A percentile compares a stretch with the other conserved stretches of the same genome.
These are phyloP conservation scores for Champsocephalus esox DNA, from an alignment of 2,797 vertebrate species.

Conservation along the genomic window DNA sequence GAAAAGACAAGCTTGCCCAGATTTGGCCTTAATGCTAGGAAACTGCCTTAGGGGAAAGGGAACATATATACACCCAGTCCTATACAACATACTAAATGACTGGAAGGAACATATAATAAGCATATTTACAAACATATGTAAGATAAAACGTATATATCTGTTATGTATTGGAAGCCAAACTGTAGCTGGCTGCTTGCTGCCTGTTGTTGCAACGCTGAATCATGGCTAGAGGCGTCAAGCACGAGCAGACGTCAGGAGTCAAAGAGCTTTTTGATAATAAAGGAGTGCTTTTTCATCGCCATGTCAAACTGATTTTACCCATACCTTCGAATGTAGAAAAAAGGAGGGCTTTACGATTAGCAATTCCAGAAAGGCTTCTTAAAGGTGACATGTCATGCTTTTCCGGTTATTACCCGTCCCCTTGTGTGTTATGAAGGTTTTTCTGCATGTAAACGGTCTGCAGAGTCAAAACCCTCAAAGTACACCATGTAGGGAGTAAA, in stretches of 20 bases:
- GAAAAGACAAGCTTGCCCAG: slow-evolving; percentile 31
- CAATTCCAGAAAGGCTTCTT: background rate
- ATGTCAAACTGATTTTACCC: background rate
- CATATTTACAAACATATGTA: slow-evolving; percentile 63
- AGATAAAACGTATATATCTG: slow-evolving; percentile 52
- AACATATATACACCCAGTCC: slow-evolving; percentile 50
- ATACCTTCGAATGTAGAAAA: background rate
- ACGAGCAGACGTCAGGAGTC: slow-evolving; percentile 20
- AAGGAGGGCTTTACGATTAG: background rate
- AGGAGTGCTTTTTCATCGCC: slow-evolving; percentile 18
- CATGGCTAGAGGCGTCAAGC: background rate
- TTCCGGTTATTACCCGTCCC: no score
- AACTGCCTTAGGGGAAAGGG: slow-evolving; percentile 76
- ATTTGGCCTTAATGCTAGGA: slow-evolving; percentile 81
- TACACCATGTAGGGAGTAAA: no score
- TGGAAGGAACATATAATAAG: slow-evolving; percentile 46
- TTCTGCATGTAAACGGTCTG: no score
- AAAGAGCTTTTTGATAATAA: slow-evolving; percentile 8
- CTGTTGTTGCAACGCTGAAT: slow-evolving; percentile 37
- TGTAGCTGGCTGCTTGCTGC: slow-evolving; percentile 56
- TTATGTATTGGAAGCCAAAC: slow-evolving; percentile 56
- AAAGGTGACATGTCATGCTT: no score
- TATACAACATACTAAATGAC: slow-evolving; percentile 53
- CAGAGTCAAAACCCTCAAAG: no score
- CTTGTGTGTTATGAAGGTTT: no score